Evolutionary conservation across 2,888 invertebrate genomes (phyloP).

Genomic region (Melinopterus prodromus): DNA sequence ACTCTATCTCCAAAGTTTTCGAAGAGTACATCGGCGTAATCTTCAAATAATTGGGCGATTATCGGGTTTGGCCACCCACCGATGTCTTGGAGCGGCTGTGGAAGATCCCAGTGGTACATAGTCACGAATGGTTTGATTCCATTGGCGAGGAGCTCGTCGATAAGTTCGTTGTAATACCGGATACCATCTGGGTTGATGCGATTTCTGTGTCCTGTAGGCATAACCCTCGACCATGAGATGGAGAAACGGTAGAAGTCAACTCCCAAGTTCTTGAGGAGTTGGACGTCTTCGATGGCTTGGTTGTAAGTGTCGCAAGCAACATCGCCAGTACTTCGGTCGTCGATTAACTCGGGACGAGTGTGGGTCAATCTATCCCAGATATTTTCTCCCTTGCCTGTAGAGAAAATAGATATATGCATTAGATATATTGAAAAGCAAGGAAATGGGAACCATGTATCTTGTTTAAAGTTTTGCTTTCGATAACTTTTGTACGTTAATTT

Average conservation of each 20-base stretch:
- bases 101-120: constrained; percentile 74
- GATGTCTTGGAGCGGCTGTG: constrained; percentile 65
- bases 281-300: constrained; percentile 48
- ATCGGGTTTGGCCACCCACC: constrained; percentile 69
- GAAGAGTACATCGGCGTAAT: constrained; percentile 66
- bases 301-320: constrained; percentile 52
- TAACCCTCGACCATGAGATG: constrained; percentile 70
- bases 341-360: constrained; percentile 50
- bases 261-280: constrained; percentile 46
- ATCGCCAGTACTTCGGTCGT: constrained; percentile 47
- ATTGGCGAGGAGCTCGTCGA: constrained; percentile 64
- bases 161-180: constrained; percentile 68
- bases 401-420: constrained; percentile 12
- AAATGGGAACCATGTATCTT: too few relatives aligned
- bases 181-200: constrained; percentile 69
- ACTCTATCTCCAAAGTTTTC: constrained; percentile 55
- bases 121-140: constrained; percentile 69
- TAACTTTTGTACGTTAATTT: too few relatives aligned
- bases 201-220: constrained; percentile 67
- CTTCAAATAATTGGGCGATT: constrained; percentile 67
- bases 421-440: too few relatives aligned
- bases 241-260: constrained; percentile 64
- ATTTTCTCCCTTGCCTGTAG: constrained; percentile 63
- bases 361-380: constrained; percentile 63
- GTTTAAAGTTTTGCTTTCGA: too few relatives aligned